These are phyloP conservation scores for Misgurnus mizolepis DNA, from an alignment of 2,113 vertebrate genomes.

Conservation along the genomic window DNA sequence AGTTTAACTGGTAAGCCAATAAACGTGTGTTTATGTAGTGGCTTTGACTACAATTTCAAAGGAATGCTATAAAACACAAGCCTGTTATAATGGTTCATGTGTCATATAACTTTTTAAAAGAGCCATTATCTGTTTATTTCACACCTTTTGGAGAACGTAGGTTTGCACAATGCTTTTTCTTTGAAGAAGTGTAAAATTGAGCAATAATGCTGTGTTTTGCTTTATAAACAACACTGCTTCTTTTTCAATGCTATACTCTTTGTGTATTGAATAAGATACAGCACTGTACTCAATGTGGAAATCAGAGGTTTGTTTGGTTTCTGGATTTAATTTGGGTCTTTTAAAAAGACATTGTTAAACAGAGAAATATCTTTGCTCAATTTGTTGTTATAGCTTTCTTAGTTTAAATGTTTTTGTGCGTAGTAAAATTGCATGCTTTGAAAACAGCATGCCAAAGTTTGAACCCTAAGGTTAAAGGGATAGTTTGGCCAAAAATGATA, in stretches of 20 bases:
- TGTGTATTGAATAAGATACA: not conserved
- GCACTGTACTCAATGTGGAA: not conserved
- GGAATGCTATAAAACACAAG: constrained; percentile 2
- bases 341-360: too few species aligned
- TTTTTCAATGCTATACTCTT: too few species aligned
- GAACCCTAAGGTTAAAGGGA: not conserved
- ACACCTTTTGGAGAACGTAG: not conserved
- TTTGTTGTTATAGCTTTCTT: too few species aligned
- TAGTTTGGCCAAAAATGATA: too few species aligned
- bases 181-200: not conserved
- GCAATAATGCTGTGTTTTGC: not conserved
- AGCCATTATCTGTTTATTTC: constrained; percentile 13
- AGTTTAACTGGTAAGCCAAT: constrained; percentile 25
- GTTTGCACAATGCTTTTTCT: not conserved
- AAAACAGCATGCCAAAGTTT: not conserved
- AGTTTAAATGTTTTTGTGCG: too few species aligned
- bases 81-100: not conserved
- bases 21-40: constrained; percentile 3
- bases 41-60: not conserved
- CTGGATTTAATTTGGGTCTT: not conserved
- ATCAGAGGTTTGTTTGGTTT: not conserved
- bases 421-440: not conserved
- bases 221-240: too few species aligned
- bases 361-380: too few species aligned
- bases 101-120: not conserved